Evolutionary conservation across 2,797 vertebrate genomes (phyloP), one percentile per base, ranked within the genome.

Genomic region (Pantherophis alleghaniensis): DNA sequence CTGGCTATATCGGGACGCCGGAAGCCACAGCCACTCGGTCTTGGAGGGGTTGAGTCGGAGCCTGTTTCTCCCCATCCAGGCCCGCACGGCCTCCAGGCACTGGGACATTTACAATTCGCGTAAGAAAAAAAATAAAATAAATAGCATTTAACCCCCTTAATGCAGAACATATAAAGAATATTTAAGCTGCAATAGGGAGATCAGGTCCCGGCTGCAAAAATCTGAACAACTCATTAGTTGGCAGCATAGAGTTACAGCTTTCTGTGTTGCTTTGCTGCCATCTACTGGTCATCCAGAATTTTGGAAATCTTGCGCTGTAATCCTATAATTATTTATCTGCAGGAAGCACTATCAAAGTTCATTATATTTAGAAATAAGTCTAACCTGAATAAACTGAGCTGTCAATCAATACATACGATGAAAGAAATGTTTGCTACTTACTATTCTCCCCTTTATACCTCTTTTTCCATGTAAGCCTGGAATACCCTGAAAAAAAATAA

Each of bases 391-490:
- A 83, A 47, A 86, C 42, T 47, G 2, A 47, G 24, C 24, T 47
- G 14, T 59, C 24, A 26, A 47, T 22, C 56, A 9, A 89, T 93
- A 94, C 92, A 94, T 87, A 3, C 93, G 91, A 88, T 94, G 94
- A 89, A 9, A 1, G 63, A 83, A 90, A 90, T 22, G 1, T 91
- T 60, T 90, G 24, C 53, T 0, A 42, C 94, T 98, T 98, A 99
- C 99, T 96, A 98, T 98, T 98, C 98, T 98, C 96, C 99, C 99
- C 97, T 99, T 99, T 91, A 97, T 98, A 53, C 99, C 99, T 94
- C 97, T 98, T 97, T 98, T 99, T 94, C 99, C 99, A 96, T 92
- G 95, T 61, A 98, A 97, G 93, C 99, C 99, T 95, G 97, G 98
- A 96, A 98, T 96, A 42, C 99, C 99, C 99, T 99, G 92, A 94